Evolutionary conservation across 2,888 invertebrate genomes (phyloP).

Genomic region (Eupithecia abbreviata): DNA sequence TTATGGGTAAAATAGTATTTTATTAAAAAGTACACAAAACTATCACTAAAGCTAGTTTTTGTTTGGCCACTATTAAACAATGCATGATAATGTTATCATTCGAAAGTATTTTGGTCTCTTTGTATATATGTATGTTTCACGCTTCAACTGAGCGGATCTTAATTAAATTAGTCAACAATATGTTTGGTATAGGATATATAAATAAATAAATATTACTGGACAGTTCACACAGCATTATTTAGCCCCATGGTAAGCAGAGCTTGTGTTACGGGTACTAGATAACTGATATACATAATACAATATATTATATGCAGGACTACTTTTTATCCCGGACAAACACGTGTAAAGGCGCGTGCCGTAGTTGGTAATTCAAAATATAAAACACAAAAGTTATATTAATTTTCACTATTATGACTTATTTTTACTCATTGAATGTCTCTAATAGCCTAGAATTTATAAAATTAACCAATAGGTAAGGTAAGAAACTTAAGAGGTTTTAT

Average conservation of each 20-base stretch:
- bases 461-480: constrained; percentile 18
- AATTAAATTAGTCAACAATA: background rate
- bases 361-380: background rate
- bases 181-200: background rate
- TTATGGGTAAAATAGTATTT: too few species aligned
- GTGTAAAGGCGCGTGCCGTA: background rate
- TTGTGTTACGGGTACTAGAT: too few species aligned
- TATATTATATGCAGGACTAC: background rate
- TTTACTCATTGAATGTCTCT: background rate
- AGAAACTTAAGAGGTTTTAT: constrained; percentile 24
- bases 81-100: too few species aligned
- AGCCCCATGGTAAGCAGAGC: too few species aligned
- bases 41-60: too few species aligned
- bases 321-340: background rate
- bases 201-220: too few species aligned
- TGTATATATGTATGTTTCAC: background rate
- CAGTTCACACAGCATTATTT: too few species aligned
- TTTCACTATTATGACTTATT: background rate
- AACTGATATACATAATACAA: too few species aligned
- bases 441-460: constrained; percentile 6
- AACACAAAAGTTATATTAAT: background rate
- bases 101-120: background rate
- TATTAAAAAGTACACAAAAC: too few species aligned
- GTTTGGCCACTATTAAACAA: background rate
- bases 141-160: background rate